A percentile compares a stretch with the other conserved stretches of the same genome.
phyloP scores from a whole-genome alignment of 2,888 invertebrate genomes.

The Euzophera pinguis region DNA sequence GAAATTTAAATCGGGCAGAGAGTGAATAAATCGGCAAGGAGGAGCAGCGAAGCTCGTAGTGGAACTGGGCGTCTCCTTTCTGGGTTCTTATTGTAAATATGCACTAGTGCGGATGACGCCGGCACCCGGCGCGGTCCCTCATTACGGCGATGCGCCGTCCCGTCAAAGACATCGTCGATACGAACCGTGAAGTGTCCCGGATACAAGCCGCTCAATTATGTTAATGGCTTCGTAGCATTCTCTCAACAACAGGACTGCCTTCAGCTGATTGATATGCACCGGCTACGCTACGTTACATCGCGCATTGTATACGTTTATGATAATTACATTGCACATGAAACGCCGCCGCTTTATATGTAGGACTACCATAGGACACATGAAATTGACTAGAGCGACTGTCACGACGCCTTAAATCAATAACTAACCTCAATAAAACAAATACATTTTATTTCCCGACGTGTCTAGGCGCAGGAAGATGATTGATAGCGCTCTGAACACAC shows the following conservation, averaged over 20 bases:
- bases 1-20: slow-evolving; percentile 32
- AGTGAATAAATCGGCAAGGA: slow-evolving; percentile 47
- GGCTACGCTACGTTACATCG: slow-evolving; percentile 30
- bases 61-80: slow-evolving; percentile 38
- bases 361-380: slow-evolving; percentile 25
- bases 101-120: slow-evolving; percentile 58
- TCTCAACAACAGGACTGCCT: slow-evolving; percentile 49
- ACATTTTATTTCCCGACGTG: slow-evolving; percentile 65
- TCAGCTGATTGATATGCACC: slow-evolving; percentile 53
- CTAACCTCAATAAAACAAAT: slow-evolving; percentile 61
- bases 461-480: slow-evolving; percentile 63
- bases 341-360: slow-evolving; percentile 22
- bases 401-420: slow-evolving; percentile 67
- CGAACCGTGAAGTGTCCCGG: slow-evolving; percentile 63
- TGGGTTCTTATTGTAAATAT: slow-evolving; percentile 59
- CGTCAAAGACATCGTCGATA: slow-evolving; percentile 65
- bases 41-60: slow-evolving; percentile 39
- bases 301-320: slow-evolving; percentile 31
- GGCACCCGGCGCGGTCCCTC: slow-evolving; percentile 52
- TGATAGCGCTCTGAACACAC: slow-evolving; percentile 72
- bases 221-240: slow-evolving; percentile 66
- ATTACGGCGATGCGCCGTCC: slow-evolving; percentile 65
- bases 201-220: slow-evolving; percentile 73
- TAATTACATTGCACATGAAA: slow-evolving; percentile 31
- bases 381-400: slow-evolving; percentile 37